Conservation (phyloP, 2,113 vertebrate species). For the Pelecanus crispus region DNA sequence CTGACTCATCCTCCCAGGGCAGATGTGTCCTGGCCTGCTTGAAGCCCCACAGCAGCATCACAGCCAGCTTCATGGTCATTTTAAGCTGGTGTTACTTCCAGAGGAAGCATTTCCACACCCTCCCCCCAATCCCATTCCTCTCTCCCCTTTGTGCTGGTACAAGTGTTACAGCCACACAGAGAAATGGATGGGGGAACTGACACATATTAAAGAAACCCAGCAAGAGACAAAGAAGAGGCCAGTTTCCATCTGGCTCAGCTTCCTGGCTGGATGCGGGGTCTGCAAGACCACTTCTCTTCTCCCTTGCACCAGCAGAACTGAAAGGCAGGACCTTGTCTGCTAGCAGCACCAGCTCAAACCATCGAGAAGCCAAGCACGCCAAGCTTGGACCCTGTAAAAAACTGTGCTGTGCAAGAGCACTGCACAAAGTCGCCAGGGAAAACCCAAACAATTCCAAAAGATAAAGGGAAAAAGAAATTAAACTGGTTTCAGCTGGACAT, state of each 20-base stretch:
- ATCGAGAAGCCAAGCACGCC: background rate
- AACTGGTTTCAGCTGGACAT: conserved; percentile 24
- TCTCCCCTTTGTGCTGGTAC: background rate
- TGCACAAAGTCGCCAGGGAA: background rate
- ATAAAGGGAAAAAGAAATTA: background rate
- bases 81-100: background rate
- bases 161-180: background rate
- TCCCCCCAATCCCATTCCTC: background rate
- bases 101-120: background rate
- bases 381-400: background rate
- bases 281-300: background rate
- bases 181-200: background rate
- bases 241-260: background rate
- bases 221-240: background rate
- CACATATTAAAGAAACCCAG: background rate
- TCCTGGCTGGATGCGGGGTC: background rate
- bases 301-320: background rate
- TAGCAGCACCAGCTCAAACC: background rate
- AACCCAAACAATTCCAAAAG: background rate
- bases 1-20: background rate
- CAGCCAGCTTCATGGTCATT: background rate
- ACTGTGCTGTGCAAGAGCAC: accelerated
- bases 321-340: background rate
- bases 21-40: background rate
- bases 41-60: background rate